phyloP scores from a whole-genome alignment of 2,888 invertebrate genomes.

The Tetragnatha montana region DNA sequence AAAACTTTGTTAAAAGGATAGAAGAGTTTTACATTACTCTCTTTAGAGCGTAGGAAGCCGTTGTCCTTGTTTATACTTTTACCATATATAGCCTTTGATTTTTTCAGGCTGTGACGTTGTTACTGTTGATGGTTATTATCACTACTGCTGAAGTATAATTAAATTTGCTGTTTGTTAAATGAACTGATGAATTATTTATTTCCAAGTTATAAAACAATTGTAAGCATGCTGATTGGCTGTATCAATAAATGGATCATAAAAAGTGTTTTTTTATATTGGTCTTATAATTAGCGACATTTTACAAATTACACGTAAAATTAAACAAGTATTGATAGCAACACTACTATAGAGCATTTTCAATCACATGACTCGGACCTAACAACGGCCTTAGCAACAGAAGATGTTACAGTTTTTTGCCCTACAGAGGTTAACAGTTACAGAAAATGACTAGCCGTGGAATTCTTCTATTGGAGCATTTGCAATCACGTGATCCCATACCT shows the following conservation, averaged over 20 bases:
- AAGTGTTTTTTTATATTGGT: background rate
- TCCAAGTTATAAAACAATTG: constrained; percentile 10
- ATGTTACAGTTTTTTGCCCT: too few species aligned
- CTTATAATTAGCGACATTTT: too few species aligned
- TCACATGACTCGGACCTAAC: too few species aligned
- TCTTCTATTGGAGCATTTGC: too few species aligned
- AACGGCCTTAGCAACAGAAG: too few species aligned
- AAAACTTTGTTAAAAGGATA: constrained; percentile 7
- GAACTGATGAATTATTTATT: constrained; percentile 11
- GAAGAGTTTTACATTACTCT: background rate
- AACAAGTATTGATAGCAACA: too few species aligned
- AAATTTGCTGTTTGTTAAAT: constrained; percentile 13
- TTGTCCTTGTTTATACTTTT: background rate
- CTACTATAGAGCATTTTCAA: too few species aligned
- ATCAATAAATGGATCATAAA: constrained; percentile 45
- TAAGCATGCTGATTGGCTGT: constrained; percentile 30
- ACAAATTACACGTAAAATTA: too few species aligned
- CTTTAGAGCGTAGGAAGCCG: background rate
- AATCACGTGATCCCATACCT: too few species aligned
- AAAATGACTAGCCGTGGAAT: too few species aligned
- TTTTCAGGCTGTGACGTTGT: constrained; percentile 5
- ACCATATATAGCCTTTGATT: constrained; percentile 1
- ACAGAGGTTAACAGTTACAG: too few species aligned
- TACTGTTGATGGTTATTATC: background rate
- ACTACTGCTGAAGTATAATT: constrained; percentile 21